These are phyloP conservation scores for Lycophotia porphyrea DNA, from an alignment of 2,888 invertebrate species.

Conservation along the genomic window DNA sequence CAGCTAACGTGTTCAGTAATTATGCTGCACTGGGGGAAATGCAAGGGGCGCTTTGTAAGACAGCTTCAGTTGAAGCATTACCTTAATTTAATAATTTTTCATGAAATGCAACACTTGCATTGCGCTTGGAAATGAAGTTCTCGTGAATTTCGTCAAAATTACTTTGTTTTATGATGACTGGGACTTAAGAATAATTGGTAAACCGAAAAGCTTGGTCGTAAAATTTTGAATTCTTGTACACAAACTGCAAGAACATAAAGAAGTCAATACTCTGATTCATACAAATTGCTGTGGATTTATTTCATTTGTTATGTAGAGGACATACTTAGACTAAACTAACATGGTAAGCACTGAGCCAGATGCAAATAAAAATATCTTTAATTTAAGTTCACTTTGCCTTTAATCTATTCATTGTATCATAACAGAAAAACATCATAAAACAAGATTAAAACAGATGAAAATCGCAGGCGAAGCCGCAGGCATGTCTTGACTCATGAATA, in stretches of 20 bases:
- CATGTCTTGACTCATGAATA: constrained; percentile 70
- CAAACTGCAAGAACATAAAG: constrained; percentile 6
- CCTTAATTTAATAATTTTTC: constrained; percentile 71
- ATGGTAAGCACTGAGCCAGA: not conserved
- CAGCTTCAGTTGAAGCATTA: constrained; percentile 62
- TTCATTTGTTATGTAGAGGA: not conserved
- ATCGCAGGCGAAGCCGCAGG: constrained; percentile 63
- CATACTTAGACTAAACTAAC: not conserved
- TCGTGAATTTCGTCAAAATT: constrained; percentile 50
- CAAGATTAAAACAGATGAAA: constrained; percentile 60
- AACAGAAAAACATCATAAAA: constrained; percentile 55
- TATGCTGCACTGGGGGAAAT: constrained; percentile 64
- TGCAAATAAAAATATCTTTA: not conserved
- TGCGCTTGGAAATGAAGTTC: constrained; percentile 56
- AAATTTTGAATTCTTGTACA: constrained; percentile 7
- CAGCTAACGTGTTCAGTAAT: constrained; percentile 73
- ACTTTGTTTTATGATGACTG: constrained; percentile 48
- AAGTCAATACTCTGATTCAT: constrained; percentile 18
- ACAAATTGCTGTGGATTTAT: not conserved
- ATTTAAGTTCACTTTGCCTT: not conserved
- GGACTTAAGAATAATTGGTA: constrained; percentile 11
- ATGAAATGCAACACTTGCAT: constrained; percentile 55
- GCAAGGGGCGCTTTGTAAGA: constrained; percentile 60
- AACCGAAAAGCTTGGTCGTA: constrained; percentile 26
- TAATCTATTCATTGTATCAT: constrained; percentile 33